Conservation (phyloP, 37 sponge, comb jelly and placozoan genomes). For the Petrosia ficiformis region DNA sequence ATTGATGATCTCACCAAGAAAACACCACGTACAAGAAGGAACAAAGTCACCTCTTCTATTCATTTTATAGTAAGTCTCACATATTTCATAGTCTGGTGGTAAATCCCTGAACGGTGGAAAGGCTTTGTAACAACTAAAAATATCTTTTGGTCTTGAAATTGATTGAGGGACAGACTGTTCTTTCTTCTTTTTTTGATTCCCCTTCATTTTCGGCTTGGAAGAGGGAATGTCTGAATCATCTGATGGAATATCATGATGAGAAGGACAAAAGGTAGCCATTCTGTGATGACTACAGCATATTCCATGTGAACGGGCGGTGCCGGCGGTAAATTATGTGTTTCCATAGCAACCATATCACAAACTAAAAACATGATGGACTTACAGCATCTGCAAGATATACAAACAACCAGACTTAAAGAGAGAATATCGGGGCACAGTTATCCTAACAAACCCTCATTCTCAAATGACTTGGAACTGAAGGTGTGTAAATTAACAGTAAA, state of each 20-base stretch:
- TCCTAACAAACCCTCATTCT: too few species aligned
- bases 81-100: constrained; percentile 27
- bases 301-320: not conserved
- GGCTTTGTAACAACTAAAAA: not conserved
- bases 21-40: constrained; percentile 26
- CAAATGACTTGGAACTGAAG: too few species aligned
- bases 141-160: too few species aligned
- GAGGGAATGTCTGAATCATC: too few species aligned
- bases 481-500: too few species aligned
- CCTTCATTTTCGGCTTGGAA: too few species aligned
- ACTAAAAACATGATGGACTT: too few species aligned
- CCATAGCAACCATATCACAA: not conserved
- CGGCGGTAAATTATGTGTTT: not conserved
- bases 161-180: too few species aligned
- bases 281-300: not conserved
- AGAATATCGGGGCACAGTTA: not conserved
- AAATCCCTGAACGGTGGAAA: constrained; percentile 26
- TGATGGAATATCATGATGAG: not conserved
- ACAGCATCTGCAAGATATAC: not conserved
- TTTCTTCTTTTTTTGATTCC: too few species aligned
- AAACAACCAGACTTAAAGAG: not conserved
- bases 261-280: not conserved
- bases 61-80: not conserved
- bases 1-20: constrained; percentile 44
- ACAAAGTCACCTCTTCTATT: not conserved